Base-by-base conservation (phyloP, 2,888 invertebrate genomes). In the Sthenelais limicola region DNA sequence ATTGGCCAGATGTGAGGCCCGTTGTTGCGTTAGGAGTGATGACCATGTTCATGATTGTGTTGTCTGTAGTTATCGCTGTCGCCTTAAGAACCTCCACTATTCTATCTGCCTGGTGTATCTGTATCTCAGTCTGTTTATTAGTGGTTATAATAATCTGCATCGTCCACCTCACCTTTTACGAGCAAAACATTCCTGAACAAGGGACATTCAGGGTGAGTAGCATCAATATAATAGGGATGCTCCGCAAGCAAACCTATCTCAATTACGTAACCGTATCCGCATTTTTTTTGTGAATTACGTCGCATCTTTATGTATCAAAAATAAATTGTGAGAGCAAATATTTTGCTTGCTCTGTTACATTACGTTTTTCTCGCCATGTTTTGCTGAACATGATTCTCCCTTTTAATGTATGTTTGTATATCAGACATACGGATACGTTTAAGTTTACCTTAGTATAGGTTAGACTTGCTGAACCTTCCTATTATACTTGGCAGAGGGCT, bases 1-100 rank as follows among this genome's bases (percentile, higher is more conserved):
- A 35, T 5, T 58, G 58, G 58, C 58, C 58, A 3, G 58, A 58
- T 58, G 35, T 58, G 18, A 12, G 24, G 33, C 58, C 58, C 12
- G 21, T 4, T 2, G 7, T 58, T 5, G 58, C 58, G 21, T 21
- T 58, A 3, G 15, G 9, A 7, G 4, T 12, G 3, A 58, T 58
- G 58, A 33, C 58, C 18, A 21, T 33, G 5, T 58, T 4, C 33
- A 32, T 58, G 5, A n/a, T 32, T 21, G 24, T 33, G 18, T 2
- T 33, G 32, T 12, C 35, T 3, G 18, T 5, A 24, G 21, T 33
- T 7, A 5, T n/a, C 12, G 24, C 54, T 4, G 35, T 58, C 21
- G 35, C 21, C 4, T n/a, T 58, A n/a, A 4, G 24, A 26, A 18
- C 24, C 15, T 12, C 24, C 24, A 35, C 43, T 24, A 38, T 62